phyloP scores from a whole-genome alignment of 2,797 vertebrate genomes.

The Rhinophrynus dorsalis region DNA sequence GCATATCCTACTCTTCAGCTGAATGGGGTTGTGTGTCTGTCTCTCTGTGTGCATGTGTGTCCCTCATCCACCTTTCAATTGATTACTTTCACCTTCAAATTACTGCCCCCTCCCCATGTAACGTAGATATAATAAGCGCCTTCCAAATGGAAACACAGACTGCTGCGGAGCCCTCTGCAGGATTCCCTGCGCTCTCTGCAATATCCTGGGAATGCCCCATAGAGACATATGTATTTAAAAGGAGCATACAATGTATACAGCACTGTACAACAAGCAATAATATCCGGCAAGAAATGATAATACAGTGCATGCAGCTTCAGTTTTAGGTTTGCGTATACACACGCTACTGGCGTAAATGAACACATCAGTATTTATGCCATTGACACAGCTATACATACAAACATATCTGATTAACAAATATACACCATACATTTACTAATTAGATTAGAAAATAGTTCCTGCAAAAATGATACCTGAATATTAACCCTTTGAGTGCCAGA shows the following conservation, averaged over 20 bases:
- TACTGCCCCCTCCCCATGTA: not conserved
- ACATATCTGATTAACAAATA: too few relatives aligned
- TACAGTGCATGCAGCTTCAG: too few relatives aligned
- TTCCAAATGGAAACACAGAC: not conserved
- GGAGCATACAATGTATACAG: not conserved
- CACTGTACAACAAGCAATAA: not conserved
- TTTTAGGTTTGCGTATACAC: too few relatives aligned
- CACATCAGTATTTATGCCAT: too few relatives aligned
- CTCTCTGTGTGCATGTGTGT: not conserved
- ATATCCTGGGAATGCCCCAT: conserved; percentile 26
- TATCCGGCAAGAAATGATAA: too few relatives aligned
- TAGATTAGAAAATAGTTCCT: too few relatives aligned
- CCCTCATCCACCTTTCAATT: not conserved
- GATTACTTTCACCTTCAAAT: conserved; percentile 36
- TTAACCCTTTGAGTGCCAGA: too few relatives aligned
- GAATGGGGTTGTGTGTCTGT: too few relatives aligned
- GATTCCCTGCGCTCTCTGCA: conserved; percentile 9
- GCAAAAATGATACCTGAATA: too few relatives aligned
- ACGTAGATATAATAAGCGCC: not conserved
- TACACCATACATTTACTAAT: too few relatives aligned
- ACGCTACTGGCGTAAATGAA: too few relatives aligned
- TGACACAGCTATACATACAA: too few relatives aligned
- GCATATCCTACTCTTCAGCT: not conserved
- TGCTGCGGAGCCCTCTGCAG: not conserved
- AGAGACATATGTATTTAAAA: not conserved